Evolutionary conservation across 1,140 invertebrate species (phyloP).

Genomic region (Babylonia areolata): DNA sequence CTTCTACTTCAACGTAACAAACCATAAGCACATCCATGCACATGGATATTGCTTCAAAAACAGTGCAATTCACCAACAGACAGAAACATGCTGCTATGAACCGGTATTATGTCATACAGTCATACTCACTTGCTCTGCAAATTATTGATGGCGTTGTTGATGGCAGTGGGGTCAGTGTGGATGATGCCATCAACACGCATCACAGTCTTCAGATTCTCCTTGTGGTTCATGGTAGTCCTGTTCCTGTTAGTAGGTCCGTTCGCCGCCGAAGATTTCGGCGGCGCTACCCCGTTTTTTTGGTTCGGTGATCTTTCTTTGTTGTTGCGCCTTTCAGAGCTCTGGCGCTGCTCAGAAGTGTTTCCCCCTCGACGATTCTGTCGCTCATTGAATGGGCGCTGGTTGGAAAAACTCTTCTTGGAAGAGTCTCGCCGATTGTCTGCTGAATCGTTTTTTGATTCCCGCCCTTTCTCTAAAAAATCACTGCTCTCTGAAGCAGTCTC

Average conservation of each 20-base stretch:
- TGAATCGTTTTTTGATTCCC: slow-evolving; percentile 69
- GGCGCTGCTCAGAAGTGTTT: slow-evolving; percentile 46
- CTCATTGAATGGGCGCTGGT: slow-evolving; percentile 73
- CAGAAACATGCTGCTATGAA: too few relatives aligned
- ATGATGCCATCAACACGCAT: slow-evolving; percentile 81
- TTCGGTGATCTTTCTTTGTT: slow-evolving; percentile 66
- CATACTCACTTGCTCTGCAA: slow-evolving; percentile 30
- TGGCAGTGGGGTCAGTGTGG: slow-evolving; percentile 78
- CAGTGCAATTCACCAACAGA: too few relatives aligned
- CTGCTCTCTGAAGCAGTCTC: slow-evolving; percentile 82
- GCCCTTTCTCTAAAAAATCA: slow-evolving; percentile 74
- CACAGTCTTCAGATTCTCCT: slow-evolving; percentile 74
- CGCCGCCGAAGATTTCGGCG: slow-evolving; percentile 53
- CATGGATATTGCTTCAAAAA: too few relatives aligned
- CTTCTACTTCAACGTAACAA: too few relatives aligned
- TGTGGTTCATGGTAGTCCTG: slow-evolving; percentile 63
- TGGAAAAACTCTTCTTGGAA: slow-evolving; percentile 74
- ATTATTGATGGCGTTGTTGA: slow-evolving; percentile 79
- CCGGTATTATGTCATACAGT: too few relatives aligned
- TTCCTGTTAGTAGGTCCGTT: slow-evolving; percentile 66
- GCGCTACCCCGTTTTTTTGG: slow-evolving; percentile 70
- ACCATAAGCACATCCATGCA: too few relatives aligned
- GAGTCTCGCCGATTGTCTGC: slow-evolving; percentile 65
- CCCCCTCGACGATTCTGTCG: slow-evolving; percentile 63
- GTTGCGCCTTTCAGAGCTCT: slow-evolving; percentile 58